Conservation (phyloP, 2,888 invertebrate genomes). For the Acleris laterana region DNA sequence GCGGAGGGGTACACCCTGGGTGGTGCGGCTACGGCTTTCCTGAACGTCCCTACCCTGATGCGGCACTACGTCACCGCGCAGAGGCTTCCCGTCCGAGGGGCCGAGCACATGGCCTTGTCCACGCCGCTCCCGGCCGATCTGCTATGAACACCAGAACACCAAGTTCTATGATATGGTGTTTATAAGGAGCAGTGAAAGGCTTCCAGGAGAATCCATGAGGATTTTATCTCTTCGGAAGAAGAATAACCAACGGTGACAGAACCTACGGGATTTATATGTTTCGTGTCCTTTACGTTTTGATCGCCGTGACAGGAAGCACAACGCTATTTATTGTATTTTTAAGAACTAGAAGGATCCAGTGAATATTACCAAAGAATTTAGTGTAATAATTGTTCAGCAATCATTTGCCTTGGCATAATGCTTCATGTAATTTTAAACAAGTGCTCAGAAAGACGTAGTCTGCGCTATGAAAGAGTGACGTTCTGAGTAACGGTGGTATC, state of each 20-base stretch:
- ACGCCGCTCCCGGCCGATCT: conserved; percentile 96
- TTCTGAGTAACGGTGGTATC: conserved; percentile 22
- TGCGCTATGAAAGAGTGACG: conserved; percentile 45
- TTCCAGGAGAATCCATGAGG: conserved; percentile 25
- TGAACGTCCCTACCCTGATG: conserved; percentile 97
- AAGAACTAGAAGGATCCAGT: conserved; percentile 69
- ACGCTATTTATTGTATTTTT: conserved; percentile 60
- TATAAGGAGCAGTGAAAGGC: conserved; percentile 30
- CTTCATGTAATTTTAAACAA: conserved; percentile 54
- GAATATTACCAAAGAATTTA: conserved; percentile 79
- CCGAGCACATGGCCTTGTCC: conserved; percentile 97
- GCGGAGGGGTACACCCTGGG: conserved; percentile 94
- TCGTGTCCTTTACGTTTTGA: conserved; percentile 52
- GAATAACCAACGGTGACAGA: conserved; percentile 38
- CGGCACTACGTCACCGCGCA: conserved; percentile 95
- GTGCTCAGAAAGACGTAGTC: conserved; percentile 53
- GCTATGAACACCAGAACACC: conserved; percentile 70
- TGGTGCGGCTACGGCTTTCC: conserved; percentile 96
- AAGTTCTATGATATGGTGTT: conserved; percentile 42
- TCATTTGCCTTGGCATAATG: conserved; percentile 53
- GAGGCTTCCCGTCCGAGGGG: conserved; percentile 96
- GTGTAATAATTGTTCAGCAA: conserved; percentile 49
- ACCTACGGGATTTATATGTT: conserved; percentile 43
- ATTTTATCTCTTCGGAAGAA: conserved; percentile 22
- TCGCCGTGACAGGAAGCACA: conserved; percentile 52